Evolutionary conservation across 2,113 vertebrate species (phyloP).

Genomic region (Heterocephalus glaber): DNA sequence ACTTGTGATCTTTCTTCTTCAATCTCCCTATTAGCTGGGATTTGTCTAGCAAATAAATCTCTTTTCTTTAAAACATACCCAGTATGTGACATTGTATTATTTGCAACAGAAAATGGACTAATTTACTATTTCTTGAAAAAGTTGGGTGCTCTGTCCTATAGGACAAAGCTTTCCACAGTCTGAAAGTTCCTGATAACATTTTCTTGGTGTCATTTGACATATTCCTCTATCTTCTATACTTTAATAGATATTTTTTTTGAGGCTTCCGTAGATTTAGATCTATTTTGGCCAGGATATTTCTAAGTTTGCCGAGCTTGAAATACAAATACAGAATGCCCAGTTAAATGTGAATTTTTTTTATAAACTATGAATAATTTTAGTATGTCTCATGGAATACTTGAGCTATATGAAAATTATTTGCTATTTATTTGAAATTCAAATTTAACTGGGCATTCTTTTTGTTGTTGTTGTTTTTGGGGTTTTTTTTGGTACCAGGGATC

Average conservation of each 20-base stretch:
- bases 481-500: too few relatives aligned
- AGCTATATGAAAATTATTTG: not conserved
- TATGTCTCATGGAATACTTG: not conserved
- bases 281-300: not conserved
- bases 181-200: not conserved
- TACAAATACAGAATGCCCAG: not conserved
- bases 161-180: not conserved
- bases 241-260: not conserved
- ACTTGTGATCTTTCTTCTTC: not conserved
- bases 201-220: not conserved
- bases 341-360: constrained; percentile 48
- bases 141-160: not conserved
- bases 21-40: not conserved
- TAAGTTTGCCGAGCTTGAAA: constrained; percentile 24
- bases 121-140: not conserved
- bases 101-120: not conserved
- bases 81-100: not conserved
- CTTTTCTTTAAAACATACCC: not conserved
- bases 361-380: not conserved
- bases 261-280: not conserved
- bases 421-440: constrained; percentile 26
- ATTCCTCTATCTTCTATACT: not conserved
- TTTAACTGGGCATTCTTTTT: not conserved
- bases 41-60: not conserved
- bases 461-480: too few relatives aligned